These are phyloP conservation scores for Cistogaster globosa DNA, from an alignment of 2,888 invertebrate species.

Conservation along the genomic window DNA sequence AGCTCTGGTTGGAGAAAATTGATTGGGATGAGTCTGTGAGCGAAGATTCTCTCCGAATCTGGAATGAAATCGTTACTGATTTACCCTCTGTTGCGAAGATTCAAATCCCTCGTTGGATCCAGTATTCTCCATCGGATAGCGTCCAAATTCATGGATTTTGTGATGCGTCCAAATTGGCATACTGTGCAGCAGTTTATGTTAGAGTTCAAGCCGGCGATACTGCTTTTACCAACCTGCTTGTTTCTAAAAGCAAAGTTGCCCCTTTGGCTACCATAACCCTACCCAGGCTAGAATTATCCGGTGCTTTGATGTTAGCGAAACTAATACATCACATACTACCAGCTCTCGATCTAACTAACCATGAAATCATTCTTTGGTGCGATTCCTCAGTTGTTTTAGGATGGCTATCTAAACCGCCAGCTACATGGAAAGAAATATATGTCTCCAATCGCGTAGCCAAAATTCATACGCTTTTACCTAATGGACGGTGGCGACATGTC, in stretches of 20 bases:
- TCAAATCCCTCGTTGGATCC: neutral
- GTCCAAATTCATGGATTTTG: no score
- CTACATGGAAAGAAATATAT: no score
- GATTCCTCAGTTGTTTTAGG: neutral
- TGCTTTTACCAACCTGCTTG: neutral
- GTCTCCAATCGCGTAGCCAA: no score
- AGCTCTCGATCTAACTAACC: neutral
- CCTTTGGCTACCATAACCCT: neutral
- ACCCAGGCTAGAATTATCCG: neutral
- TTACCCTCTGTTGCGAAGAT: neutral
- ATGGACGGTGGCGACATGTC: no score
- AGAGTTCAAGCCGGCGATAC: neutral
- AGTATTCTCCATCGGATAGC: neutral
- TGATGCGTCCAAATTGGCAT: no score
- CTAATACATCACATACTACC: neutral
- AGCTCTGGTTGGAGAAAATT: neutral
- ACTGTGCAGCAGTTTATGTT: no score
- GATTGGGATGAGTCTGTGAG: neutral
- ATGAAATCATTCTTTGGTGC: neutral
- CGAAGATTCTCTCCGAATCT: neutral
- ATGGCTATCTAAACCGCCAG: no score
- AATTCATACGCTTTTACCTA: neutral
- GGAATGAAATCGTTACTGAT: neutral
- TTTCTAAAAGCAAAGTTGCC: conserved; percentile 1
- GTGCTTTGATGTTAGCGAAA: neutral